phyloP scores from a whole-genome alignment of 2,888 invertebrate genomes.

The Baccha elongata region DNA sequence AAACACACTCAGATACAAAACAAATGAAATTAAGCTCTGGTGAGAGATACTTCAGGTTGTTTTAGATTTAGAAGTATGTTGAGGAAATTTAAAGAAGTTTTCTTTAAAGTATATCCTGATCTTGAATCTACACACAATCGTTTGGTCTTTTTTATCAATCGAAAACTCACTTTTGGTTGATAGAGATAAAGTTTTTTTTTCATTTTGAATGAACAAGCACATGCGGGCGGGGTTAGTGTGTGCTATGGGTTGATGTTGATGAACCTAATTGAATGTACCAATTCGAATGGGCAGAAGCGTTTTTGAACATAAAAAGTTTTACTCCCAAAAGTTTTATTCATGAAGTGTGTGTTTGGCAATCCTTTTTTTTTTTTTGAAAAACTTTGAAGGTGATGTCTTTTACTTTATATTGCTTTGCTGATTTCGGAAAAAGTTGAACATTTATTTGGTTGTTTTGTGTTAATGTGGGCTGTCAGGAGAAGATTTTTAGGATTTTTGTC shows the following conservation, averaged over 20 bases:
- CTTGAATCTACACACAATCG: conserved; percentile 28
- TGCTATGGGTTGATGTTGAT: conserved; percentile 39
- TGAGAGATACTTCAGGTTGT: conserved; percentile 53
- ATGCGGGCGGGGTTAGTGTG: conserved; percentile 30
- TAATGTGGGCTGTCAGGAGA: not conserved
- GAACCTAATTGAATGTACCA: conserved; percentile 64
- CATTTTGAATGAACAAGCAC: conserved; percentile 4
- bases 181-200: conserved; percentile 38
- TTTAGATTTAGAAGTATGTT: conserved; percentile 45
- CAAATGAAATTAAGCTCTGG: conserved; percentile 67
- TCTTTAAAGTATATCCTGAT: conserved; percentile 3
- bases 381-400: conserved; percentile 10
- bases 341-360: conserved; percentile 3
- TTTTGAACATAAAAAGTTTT: conserved; percentile 52
- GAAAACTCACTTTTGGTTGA: conserved; percentile 61
- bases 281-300: conserved; percentile 59
- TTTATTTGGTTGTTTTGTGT: not conserved
- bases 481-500: not conserved
- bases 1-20: conserved; percentile 58
- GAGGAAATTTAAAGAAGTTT: conserved; percentile 62
- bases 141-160: conserved; percentile 55
- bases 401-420: conserved; percentile 10
- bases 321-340: not conserved
- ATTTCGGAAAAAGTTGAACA: conserved; percentile 8
- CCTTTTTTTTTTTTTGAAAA: conserved; percentile 44